phyloP scores from a whole-genome alignment of 2,113 vertebrate genomes.

The Periophthalmus modestus region DNA sequence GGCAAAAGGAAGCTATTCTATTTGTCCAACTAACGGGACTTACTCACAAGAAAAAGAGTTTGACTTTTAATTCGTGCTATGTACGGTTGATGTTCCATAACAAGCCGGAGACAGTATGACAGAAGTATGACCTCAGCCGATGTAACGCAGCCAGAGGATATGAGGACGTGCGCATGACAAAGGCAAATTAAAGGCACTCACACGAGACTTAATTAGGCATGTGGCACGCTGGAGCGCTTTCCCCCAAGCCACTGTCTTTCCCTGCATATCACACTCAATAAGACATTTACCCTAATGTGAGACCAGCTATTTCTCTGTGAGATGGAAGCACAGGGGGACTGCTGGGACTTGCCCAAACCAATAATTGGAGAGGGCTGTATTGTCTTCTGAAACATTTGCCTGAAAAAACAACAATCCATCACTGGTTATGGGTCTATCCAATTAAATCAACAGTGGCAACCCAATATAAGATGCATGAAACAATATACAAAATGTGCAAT shows the following conservation, averaged over 20 bases:
- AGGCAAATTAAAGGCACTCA: constrained; percentile 27
- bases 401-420: not conserved
- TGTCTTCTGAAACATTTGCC: not conserved
- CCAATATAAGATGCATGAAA: not conserved
- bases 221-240: constrained; percentile 25
- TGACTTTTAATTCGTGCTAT: not conserved
- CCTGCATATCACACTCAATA: constrained; percentile 23
- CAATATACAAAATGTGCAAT: not conserved
- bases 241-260: constrained; percentile 22
- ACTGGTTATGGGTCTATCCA: not conserved
- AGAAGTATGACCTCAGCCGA: constrained; percentile 39
- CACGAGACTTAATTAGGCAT: constrained; percentile 35
- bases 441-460: not conserved
- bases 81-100: not conserved
- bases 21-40: constrained; percentile 26
- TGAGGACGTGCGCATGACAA: constrained; percentile 8
- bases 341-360: not conserved
- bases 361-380: constrained; percentile 1
- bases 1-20: constrained; percentile 12
- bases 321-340: not conserved
- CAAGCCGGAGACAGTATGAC: constrained; percentile 22
- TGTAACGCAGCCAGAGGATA: constrained; percentile 32
- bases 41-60: constrained; percentile 2
- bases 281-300: constrained; percentile 8
- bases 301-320: not conserved